These are phyloP conservation scores for Microdon myrmicae DNA, from an alignment of 2,888 invertebrate genomes.

Conservation along the genomic window DNA sequence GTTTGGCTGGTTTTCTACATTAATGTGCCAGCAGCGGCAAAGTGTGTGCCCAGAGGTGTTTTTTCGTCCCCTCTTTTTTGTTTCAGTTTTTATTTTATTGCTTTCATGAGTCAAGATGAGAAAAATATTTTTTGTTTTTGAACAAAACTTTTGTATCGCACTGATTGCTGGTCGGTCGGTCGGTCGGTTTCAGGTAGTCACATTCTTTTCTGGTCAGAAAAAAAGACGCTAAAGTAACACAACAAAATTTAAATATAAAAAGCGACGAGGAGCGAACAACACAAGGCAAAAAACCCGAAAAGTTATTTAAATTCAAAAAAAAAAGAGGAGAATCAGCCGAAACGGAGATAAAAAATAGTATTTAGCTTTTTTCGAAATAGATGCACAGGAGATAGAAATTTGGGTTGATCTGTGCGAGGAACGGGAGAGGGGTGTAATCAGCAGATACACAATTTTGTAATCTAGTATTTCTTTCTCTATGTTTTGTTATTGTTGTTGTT, in stretches of 20 bases:
- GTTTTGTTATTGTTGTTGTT: no score
- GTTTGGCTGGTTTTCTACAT: constrained; percentile 51
- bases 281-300: no score
- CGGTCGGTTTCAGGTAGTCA: no score
- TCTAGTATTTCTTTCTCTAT: no score
- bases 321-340: no score
- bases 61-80: constrained; percentile 7
- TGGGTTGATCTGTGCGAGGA: no score
- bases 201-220: constrained; percentile 30
- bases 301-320: constrained; percentile 23
- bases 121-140: constrained; percentile 30
- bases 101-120: constrained; percentile 29
- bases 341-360: no score
- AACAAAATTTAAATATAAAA: constrained; percentile 42
- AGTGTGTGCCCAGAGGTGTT: constrained; percentile 25
- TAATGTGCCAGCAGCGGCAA: constrained; percentile 40
- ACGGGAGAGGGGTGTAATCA: no score
- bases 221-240: constrained; percentile 5
- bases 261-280: no score
- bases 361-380: constrained; percentile 11
- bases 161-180: constrained; percentile 8
- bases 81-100: constrained; percentile 12
- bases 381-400: constrained; percentile 21
- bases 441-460: no score
- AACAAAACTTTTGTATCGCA: constrained; percentile 30